Conservation (phyloP, 1,140 invertebrate species). For the Stegodyphus dumicola region DNA sequence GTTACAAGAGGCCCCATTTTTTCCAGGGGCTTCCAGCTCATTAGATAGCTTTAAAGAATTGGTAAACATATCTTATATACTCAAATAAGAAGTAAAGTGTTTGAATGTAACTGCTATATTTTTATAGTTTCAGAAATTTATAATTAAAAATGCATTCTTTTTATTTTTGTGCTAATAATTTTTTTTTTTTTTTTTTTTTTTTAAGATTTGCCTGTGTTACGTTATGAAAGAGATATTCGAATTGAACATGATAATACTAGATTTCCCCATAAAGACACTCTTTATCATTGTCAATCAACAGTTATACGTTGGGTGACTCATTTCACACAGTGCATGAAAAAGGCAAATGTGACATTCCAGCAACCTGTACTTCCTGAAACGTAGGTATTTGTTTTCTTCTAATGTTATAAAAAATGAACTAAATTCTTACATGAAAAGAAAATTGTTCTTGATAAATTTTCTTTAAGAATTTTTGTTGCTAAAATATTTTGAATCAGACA, state of each 20-base stretch:
- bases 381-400: slow-evolving; percentile 24
- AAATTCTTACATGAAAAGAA: too few relatives aligned
- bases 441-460: too few relatives aligned
- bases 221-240: slow-evolving; percentile 43
- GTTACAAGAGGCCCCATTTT: too few relatives aligned
- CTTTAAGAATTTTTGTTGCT: too few relatives aligned
- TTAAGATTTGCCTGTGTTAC: slow-evolving; percentile 54
- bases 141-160: not conserved
- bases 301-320: slow-evolving; percentile 90
- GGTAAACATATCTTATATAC: too few relatives aligned
- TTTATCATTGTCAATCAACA: slow-evolving; percentile 80
- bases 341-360: slow-evolving; percentile 42
- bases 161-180: not conserved
- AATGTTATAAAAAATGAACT: too few relatives aligned
- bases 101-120: not conserved
- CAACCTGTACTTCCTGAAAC: slow-evolving; percentile 26
- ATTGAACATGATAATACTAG: slow-evolving; percentile 38
- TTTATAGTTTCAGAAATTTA: not conserved
- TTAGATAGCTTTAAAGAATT: too few relatives aligned
- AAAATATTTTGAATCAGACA: too few relatives aligned
- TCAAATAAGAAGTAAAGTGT: too few relatives aligned
- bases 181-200: not conserved
- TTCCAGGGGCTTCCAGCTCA: too few relatives aligned
- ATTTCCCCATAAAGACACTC: slow-evolving; percentile 69
- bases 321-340: slow-evolving; percentile 73